Evolutionary conservation across 2,113 vertebrate genomes (phyloP).

Genomic region (Tinamus guttatus): DNA sequence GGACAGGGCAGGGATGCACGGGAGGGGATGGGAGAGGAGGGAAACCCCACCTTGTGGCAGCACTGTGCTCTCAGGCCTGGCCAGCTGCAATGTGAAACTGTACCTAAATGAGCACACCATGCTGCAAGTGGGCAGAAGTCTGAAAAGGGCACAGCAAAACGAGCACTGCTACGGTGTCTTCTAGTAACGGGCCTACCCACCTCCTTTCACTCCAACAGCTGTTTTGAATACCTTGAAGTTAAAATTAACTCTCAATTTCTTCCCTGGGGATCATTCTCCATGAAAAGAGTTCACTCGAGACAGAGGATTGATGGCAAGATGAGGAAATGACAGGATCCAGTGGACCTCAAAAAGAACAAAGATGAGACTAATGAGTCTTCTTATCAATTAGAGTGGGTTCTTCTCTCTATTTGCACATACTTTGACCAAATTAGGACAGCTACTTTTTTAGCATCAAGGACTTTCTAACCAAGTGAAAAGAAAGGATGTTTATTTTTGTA

Average conservation of each 20-base stretch:
- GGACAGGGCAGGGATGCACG: background rate
- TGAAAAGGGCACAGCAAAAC: background rate
- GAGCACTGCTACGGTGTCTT: background rate
- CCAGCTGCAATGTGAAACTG: slow-evolving; percentile 21
- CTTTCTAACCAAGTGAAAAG: background rate
- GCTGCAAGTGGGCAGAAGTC: background rate
- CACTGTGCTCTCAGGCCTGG: background rate
- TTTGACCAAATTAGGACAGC: slow-evolving; percentile 14
- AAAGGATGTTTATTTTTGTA: background rate
- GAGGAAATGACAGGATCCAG: background rate
- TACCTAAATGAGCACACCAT: background rate
- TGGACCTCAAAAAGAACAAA: background rate
- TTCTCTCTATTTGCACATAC: slow-evolving; percentile 9
- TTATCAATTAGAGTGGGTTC: background rate
- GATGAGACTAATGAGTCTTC: background rate
- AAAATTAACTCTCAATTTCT: slow-evolving; percentile 44
- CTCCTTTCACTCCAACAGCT: slow-evolving; percentile 15
- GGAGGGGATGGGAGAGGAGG: slow-evolving; percentile 39
- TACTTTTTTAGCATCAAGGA: slow-evolving; percentile 1
- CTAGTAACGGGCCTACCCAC: background rate
- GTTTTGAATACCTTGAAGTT: slow-evolving; percentile 37
- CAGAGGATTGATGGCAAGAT: background rate
- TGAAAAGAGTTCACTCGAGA: slow-evolving; percentile 25
- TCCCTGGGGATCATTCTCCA: background rate
- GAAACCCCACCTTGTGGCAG: background rate